Conservation (phyloP, 2,113 vertebrate species). For the Romanogobio albipinnatus region DNA sequence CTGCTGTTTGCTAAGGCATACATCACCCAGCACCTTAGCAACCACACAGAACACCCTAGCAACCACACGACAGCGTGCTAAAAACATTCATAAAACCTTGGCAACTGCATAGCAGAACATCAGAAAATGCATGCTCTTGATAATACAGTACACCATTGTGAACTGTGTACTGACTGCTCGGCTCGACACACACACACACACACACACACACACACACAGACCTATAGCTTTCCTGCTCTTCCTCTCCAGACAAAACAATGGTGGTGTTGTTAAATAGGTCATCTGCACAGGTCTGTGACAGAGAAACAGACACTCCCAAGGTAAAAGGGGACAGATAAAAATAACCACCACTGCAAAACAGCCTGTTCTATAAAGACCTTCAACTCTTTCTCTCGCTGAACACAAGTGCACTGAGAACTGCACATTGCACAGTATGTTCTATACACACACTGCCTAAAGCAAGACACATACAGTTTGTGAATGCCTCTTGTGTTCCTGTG, state of each 20-base stretch:
- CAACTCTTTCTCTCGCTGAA: background rate
- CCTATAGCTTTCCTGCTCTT: conserved; percentile 24
- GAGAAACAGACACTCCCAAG: conserved; percentile 47
- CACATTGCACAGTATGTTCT: background rate
- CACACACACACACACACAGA: conserved; percentile 40
- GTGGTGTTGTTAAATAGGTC: conserved; percentile 46
- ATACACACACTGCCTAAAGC: background rate
- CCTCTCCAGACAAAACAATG: conserved; percentile 58
- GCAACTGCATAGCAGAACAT: background rate
- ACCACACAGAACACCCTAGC: background rate
- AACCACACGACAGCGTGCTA: background rate
- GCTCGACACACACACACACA: conserved; percentile 8
- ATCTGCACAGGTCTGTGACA: conserved; percentile 39
- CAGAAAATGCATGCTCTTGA: background rate
- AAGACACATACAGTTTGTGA: background rate
- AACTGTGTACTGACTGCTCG: background rate
- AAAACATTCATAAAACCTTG: no score
- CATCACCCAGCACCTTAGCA: background rate
- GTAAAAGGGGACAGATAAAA: conserved; percentile 32
- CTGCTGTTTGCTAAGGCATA: background rate
- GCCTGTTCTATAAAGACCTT: conserved; percentile 1
- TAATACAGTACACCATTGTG: background rate
- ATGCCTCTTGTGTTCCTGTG: background rate
- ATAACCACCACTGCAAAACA: conserved; percentile 38
- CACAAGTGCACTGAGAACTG: background rate